Conservation (phyloP, 1,140 invertebrate species). For the Oncopodura yosiiana region DNA sequence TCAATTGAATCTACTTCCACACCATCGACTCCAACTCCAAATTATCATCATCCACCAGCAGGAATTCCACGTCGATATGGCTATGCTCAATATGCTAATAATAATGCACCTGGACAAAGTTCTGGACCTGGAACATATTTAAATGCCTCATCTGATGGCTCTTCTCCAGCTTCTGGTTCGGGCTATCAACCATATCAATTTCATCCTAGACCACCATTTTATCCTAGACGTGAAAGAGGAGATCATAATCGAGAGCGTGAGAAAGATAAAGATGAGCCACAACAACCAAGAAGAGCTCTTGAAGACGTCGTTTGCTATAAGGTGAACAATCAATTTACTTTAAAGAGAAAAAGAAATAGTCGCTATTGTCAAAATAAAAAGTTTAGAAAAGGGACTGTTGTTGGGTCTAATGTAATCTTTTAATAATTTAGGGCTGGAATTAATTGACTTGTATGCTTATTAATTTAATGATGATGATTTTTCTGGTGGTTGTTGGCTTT, state of each 20-base stretch:
- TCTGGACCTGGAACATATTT: slow-evolving; percentile 13
- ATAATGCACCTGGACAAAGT: no score
- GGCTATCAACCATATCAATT: slow-evolving; percentile 33
- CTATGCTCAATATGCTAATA: no score
- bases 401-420: no score
- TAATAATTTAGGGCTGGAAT: not conserved
- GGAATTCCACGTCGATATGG: slow-evolving; percentile 36
- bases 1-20: not conserved
- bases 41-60: slow-evolving; percentile 1
- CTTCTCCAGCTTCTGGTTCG: not conserved
- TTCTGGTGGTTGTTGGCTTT: no score
- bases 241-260: slow-evolving; percentile 36
- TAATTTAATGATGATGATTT: not conserved
- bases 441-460: not conserved
- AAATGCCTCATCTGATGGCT: not conserved
- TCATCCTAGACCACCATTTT: slow-evolving; percentile 30
- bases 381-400: no score
- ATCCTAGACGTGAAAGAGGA: slow-evolving; percentile 18
- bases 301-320: slow-evolving; percentile 95
- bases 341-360: no score
- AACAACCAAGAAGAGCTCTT: slow-evolving; percentile 58
- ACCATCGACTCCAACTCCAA: no score
- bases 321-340: slow-evolving; percentile 36
- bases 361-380: no score
- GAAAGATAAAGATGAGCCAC: slow-evolving; percentile 34